Conservation (phyloP, 2,888 invertebrate species). For the Herminia tarsipennalis region DNA sequence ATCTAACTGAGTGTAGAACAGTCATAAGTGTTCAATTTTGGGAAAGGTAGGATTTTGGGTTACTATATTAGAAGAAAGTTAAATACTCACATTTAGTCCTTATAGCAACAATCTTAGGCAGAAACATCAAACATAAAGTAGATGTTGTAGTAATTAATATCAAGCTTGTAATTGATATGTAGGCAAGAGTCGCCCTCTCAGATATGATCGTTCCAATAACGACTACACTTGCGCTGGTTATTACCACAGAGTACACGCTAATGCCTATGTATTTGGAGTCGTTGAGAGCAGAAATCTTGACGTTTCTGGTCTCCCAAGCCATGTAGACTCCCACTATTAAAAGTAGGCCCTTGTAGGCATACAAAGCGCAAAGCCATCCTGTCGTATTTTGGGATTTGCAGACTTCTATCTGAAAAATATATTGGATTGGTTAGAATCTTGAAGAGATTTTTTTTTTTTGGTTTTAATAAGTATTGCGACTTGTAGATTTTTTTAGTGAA, state of each 20-base stretch:
- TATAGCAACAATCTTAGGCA: slow-evolving; percentile 93
- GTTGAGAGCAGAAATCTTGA: slow-evolving; percentile 96
- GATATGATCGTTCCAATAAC: slow-evolving; percentile 95
- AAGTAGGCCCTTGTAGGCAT: slow-evolving; percentile 95
- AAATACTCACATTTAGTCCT: slow-evolving; percentile 86
- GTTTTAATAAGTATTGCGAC: neutral
- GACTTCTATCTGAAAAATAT: slow-evolving; percentile 90
- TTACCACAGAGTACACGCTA: slow-evolving; percentile 96
- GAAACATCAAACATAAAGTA: slow-evolving; percentile 93
- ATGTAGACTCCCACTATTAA: slow-evolving; percentile 96
- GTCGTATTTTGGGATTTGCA: slow-evolving; percentile 95
- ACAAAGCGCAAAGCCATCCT: slow-evolving; percentile 95
- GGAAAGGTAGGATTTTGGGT: no score
- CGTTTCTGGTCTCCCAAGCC: slow-evolving; percentile 98
- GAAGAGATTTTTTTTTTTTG: neutral
- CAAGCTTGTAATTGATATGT: slow-evolving; percentile 92
- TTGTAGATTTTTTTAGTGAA: no score
- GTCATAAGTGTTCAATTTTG: no score
- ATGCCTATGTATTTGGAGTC: slow-evolving; percentile 97
- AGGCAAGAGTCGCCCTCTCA: slow-evolving; percentile 92
- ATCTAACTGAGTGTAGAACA: no score
- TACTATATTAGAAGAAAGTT: neutral
- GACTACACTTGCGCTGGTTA: slow-evolving; percentile 94
- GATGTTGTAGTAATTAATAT: slow-evolving; percentile 95
- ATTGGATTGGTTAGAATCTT: neutral